phyloP scores from a whole-genome alignment of 2,888 invertebrate genomes.

The Coelinius sp. region DNA sequence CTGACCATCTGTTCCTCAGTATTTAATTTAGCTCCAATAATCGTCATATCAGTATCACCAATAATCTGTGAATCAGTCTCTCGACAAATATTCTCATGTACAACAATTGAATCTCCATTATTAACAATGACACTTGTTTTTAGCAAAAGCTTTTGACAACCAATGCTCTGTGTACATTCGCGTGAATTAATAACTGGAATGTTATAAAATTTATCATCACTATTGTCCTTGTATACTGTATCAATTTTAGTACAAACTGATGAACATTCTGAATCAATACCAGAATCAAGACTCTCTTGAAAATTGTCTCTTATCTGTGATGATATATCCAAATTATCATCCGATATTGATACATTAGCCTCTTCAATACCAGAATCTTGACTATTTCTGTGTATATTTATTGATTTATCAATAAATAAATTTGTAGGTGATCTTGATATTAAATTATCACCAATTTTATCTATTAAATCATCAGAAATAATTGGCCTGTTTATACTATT shows the following conservation, averaged over 20 bases:
- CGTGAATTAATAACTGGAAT: constrained; percentile 10
- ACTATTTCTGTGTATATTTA: constrained; percentile 53
- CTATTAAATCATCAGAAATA: neutral
- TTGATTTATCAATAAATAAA: constrained; percentile 51
- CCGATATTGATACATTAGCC: constrained; percentile 48
- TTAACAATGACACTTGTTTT: neutral
- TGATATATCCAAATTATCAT: constrained; percentile 44
- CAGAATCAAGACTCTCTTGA: constrained; percentile 57
- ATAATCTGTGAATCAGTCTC: neutral
- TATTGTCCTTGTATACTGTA: neutral
- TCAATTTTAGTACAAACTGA: constrained; percentile 48
- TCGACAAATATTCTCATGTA: neutral
- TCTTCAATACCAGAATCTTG: constrained; percentile 58
- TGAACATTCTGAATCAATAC: constrained; percentile 59
- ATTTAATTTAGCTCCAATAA: neutral
- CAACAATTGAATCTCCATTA: neutral
- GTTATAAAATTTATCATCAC: constrained; percentile 3
- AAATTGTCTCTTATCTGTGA: constrained; percentile 47
- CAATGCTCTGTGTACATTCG: neutral
- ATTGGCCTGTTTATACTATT: neutral
- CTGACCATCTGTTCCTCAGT: constrained; percentile 22
- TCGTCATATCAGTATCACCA: neutral
- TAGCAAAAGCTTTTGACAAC: neutral
- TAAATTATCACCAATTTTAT: constrained; percentile 36
- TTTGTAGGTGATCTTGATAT: constrained; percentile 47